phyloP scores from a whole-genome alignment of 2,797 vertebrate genomes.

The Lepus townsendii region DNA sequence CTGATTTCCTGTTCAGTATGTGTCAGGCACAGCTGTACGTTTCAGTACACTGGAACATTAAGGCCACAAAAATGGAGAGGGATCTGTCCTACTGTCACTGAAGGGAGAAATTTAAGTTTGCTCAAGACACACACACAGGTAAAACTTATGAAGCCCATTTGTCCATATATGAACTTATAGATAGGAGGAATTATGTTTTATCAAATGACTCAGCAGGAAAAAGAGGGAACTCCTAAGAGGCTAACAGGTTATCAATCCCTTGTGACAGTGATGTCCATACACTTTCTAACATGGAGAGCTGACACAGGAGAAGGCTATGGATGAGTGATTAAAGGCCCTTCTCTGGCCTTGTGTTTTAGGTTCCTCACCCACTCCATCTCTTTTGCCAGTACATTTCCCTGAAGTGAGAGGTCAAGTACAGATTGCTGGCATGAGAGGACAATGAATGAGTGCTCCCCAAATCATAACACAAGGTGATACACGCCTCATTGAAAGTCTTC shows the following conservation, averaged over 20 bases:
- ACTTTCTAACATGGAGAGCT: not conserved
- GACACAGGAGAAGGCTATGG: not conserved
- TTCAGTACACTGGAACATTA: conserved; percentile 38
- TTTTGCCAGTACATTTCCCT: not conserved
- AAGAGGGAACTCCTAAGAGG: conserved; percentile 23
- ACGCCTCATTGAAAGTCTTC: not conserved
- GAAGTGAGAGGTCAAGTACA: not conserved
- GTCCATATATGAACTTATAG: not conserved
- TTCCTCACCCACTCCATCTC: not conserved
- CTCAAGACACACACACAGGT: not conserved
- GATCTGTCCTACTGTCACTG: not conserved
- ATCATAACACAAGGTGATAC: fast-evolving
- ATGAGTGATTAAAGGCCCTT: not conserved
- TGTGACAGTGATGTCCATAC: not conserved
- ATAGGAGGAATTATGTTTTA: not conserved
- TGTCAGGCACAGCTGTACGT: conserved; percentile 43
- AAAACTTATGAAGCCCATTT: not conserved
- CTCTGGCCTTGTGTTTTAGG: not conserved
- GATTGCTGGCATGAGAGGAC: not conserved
- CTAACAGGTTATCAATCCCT: not conserved
- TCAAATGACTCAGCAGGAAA: not conserved
- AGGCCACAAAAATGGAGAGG: not conserved
- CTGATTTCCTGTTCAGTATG: conserved; percentile 46
- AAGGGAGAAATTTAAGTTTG: conserved; percentile 18
- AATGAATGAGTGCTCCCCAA: not conserved